Base-by-base conservation (phyloP, 37 sponge, comb jelly and placozoan species). In the Theonella swinhoei region DNA sequence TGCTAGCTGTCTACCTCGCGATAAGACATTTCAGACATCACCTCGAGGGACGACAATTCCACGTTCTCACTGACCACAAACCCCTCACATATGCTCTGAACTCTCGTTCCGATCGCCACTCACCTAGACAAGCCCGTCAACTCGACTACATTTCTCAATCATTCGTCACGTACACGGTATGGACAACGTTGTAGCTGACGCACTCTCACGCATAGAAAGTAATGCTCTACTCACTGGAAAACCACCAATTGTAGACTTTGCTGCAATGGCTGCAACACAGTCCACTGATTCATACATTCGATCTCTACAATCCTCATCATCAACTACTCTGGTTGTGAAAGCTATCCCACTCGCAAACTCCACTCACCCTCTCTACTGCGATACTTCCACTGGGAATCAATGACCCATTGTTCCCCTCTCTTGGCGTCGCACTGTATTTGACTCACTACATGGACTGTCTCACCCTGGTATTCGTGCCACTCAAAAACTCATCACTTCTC, bases 381-480 rank as follows among this genome's bases (percentile, higher is more conserved):
- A 8, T 23, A 66, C 85, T 32, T 76, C 77, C 23, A 61, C 71
- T 24, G 28, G 35, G 2, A 54, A 39, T 11, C 70, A 77, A 11
- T 77, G 70, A 25, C 67, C 58, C 37, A 70, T 76, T 31, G 81
- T 90, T 22, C 85, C 85, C 7, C n/a, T 35, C 17, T 38, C 33
- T 0, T 84, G 66, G 59, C 84, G 89, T 60, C 85, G 85, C 43
- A 64, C 61, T 64, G 90, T 90, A 0, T 90, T 80, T 31, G 73
- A 90, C 41, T 80, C 91, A n/a, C 77, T 90, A 0, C 91, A 90
- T 30, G 41, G 37, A 1, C 67, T 90, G 23, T 85, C 82, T 28
- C 91, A 90, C 39, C 91, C 91, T 34, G 86, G 91, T 9, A 85
- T 90, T 35, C 63, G 78, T 28, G 91, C 86, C 35, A 82, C 91